A percentile compares a stretch with the other conserved stretches of the same genome.
phyloP scores from a whole-genome alignment of 64 coral and sea anemone species.

The Montipora efflorescens region DNA sequence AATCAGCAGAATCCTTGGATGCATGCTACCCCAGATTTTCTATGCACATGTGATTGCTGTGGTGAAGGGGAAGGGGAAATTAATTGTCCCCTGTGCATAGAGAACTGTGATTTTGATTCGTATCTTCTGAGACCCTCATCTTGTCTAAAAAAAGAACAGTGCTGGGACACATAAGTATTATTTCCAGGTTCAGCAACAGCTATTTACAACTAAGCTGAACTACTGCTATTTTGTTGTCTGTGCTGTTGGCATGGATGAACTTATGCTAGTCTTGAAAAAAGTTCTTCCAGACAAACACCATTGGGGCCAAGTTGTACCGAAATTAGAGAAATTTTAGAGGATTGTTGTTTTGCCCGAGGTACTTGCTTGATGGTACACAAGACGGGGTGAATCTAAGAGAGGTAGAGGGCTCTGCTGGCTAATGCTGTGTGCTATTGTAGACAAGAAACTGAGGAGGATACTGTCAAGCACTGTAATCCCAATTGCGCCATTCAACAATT shows the following conservation, averaged over 20 bases:
- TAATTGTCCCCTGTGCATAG: conserved; percentile 64
- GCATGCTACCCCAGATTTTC: conserved; percentile 40
- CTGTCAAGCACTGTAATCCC: not conserved
- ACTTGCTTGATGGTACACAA: conserved; percentile 56
- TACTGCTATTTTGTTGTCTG: not conserved
- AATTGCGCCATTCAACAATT: not conserved
- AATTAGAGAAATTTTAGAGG: conserved; percentile 63
- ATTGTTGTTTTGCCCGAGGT: conserved; percentile 65
- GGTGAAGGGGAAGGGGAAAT: conserved; percentile 75
- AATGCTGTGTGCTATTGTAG: conserved; percentile 69
- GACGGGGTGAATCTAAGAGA: not conserved
- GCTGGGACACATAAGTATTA: not conserved
- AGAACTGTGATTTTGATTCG: conserved; percentile 64
- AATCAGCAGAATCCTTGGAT: too few species aligned
- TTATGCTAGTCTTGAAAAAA: not conserved
- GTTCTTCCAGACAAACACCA: conserved; percentile 56
- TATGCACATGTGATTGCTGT: conserved; percentile 50
- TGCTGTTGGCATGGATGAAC: not conserved
- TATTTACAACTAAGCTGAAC: not conserved
- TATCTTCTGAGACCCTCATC: conserved; percentile 52
- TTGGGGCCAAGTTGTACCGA: conserved; percentile 55
- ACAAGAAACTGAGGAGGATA: not conserved
- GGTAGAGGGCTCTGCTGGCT: not conserved
- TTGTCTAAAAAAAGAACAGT: conserved; percentile 4
- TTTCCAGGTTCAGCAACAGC: not conserved